Evolutionary conservation across 2,888 invertebrate species (phyloP).

Genomic region (Drosophila putrida): DNA sequence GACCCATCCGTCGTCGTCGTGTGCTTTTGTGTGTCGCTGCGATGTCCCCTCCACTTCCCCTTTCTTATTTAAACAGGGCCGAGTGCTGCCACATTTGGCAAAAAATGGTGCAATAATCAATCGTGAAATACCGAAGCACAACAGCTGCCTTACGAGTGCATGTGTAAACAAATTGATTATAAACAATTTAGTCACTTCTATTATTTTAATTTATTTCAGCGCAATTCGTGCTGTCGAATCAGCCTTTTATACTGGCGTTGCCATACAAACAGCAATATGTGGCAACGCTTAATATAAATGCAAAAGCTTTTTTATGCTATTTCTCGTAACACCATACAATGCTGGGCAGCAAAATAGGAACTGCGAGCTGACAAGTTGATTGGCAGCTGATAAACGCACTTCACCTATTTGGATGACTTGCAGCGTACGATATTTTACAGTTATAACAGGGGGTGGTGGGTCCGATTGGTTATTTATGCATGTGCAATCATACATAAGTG

Average conservation of each 20-base stretch:
- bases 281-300: constrained; percentile 54
- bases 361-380: constrained; percentile 36
- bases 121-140: neutral
- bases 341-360: constrained; percentile 39
- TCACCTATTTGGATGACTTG: constrained; percentile 33
- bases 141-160: neutral
- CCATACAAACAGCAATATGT: constrained; percentile 24
- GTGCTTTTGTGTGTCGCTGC: constrained; percentile 71
- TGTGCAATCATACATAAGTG: constrained; percentile 16
- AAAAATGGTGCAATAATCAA: constrained; percentile 23
- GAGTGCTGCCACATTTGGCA: constrained; percentile 58
- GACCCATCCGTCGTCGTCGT: constrained; percentile 60
- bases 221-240: constrained; percentile 23
- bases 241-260: constrained; percentile 36
- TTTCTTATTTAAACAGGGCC: constrained; percentile 17
- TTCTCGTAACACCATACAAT: constrained; percentile 43
- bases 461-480: constrained; percentile 13
- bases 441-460: constrained; percentile 5
- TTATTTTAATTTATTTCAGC: constrained; percentile 19
- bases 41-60: constrained; percentile 29
- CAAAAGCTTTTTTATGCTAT: constrained; percentile 46
- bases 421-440: constrained; percentile 21
- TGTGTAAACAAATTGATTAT: constrained; percentile 45
- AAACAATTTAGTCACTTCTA: constrained; percentile 41
- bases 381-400: constrained; percentile 61